Base-by-base conservation (phyloP, 2,888 invertebrate genomes). In the Tenthredo notha region DNA sequence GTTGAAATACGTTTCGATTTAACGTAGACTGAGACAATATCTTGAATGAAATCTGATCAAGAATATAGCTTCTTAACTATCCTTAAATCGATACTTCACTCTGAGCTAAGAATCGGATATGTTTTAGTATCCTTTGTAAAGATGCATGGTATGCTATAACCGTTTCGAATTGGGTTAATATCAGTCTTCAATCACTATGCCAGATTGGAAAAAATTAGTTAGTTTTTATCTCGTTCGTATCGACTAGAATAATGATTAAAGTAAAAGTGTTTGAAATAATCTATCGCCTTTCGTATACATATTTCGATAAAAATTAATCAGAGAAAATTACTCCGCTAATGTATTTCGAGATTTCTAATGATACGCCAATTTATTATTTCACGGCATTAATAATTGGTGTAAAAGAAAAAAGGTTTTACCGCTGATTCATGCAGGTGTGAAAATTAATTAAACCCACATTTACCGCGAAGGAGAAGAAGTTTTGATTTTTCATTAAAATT, bases 81-180 rank as follows among this genome's bases (percentile, higher is more conserved):
- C 58, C 78, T 37, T 58, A 3, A 18, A 54, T 37, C 18, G 15
- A 33, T 33, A 50, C n/a, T 78, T 78, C 78, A 18, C 33, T 18
- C 37, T 37, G 58, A 54, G 18, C 40, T 54, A 77, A 37, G 77
- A n/a, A 58, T 29, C 61, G 61, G 61, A 77, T 33, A 84, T 77
- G 37, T 67, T 84, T 50, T 77, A 84, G 37, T 75, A 47, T 43
- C 40, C 58, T 58, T 21, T 61, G 29, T 15, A 61, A 75, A 77
- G 77, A 84, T 61, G 61, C 40, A 77, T 77, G n/a, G 75, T 29
- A 0, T 75, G 9, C 61, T 40, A 84, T 75, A 77, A 84, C 77
- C 84, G 74, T 61, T 77, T 77, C 61, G 75, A 84, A 84, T 84
- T 61, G 84, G 84, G 77, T 77, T 84, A 75, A 84, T 58, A 84